Base-by-base conservation (phyloP, 1,140 invertebrate genomes). In the Sitodiplosis mosellana region DNA sequence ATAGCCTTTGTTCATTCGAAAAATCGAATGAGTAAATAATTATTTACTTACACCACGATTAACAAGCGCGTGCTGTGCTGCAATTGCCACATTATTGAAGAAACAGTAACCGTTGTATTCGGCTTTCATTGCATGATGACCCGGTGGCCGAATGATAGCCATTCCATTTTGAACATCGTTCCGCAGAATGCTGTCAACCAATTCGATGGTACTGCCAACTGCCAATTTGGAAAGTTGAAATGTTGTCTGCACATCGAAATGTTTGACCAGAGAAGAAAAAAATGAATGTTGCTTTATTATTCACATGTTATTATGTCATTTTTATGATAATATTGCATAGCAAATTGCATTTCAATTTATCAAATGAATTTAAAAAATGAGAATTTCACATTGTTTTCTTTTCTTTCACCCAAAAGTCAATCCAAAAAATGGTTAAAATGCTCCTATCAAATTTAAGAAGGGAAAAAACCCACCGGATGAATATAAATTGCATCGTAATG, bases 71-170 rank as follows among this genome's bases (percentile, higher is more conserved):
- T 84, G 75, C 55, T 83, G 76, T 17, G 90, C 88, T 11, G 87
- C 90, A 43, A 99, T 69, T 1, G 88, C 94, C 1, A 93, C 90
- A 67, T 98, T 99, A 63, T 99, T 99, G 55, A 96, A 93, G 61
- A 86, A 87, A 66, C 94, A 99, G 46, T 63, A 64, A 17, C 93
- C 93, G 67, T 83, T 87, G 49, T 80, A 88, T 60, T 88, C 84
- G 15, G 78, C 70, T 52, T 76, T 68, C 82, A 90, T 91, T 3
- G 94, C 93, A 75, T 99, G 95, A 71, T 99, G 95, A 18, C 95
- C 94, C 10, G 94, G 93, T 37, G 94, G 93, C 52, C 91, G 81
- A 49, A 69, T 72, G 51, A 76, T 63, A 15, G 87, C 88, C 71
- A 90, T 84, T 42, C 88, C 89, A 75, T 90, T 92, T 58, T 83